phyloP scores from a whole-genome alignment of 2,113 vertebrate species.

The Pelvicachromis taeniatus region DNA sequence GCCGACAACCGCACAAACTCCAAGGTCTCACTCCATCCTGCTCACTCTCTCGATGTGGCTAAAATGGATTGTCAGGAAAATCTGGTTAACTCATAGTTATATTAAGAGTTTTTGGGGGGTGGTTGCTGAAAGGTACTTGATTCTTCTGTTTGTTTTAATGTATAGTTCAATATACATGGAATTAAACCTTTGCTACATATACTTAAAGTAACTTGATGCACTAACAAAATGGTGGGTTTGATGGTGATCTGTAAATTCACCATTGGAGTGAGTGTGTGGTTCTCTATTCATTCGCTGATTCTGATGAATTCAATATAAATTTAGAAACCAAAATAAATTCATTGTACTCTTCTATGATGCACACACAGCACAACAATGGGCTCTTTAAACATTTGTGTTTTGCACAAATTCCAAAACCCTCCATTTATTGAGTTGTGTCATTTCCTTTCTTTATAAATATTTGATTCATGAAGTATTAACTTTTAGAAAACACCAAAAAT shows the following conservation, averaged over 20 bases:
- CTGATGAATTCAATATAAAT: neutral
- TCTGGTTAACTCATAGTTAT: neutral
- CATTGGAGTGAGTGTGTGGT: neutral
- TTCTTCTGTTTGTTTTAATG: fast-evolving
- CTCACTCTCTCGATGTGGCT: neutral
- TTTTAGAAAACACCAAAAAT: neutral
- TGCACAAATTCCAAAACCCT: neutral
- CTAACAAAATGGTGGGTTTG: neutral
- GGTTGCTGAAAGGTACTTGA: neutral
- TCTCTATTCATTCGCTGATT: neutral
- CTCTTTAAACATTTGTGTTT: neutral
- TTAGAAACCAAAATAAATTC: neutral
- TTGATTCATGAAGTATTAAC: neutral
- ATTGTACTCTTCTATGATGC: neutral
- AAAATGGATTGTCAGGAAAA: neutral
- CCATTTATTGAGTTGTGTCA: neutral
- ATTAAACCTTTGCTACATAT: neutral
- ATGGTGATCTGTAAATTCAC: neutral
- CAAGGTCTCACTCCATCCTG: neutral
- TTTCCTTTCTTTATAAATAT: neutral
- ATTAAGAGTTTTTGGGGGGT: neutral
- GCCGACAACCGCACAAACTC: neutral
- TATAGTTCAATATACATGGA: neutral
- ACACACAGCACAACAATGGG: neutral
- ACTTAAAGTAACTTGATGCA: neutral